phyloP scores from a whole-genome alignment of 2,797 vertebrate species.

The Saguinus oedipus region DNA sequence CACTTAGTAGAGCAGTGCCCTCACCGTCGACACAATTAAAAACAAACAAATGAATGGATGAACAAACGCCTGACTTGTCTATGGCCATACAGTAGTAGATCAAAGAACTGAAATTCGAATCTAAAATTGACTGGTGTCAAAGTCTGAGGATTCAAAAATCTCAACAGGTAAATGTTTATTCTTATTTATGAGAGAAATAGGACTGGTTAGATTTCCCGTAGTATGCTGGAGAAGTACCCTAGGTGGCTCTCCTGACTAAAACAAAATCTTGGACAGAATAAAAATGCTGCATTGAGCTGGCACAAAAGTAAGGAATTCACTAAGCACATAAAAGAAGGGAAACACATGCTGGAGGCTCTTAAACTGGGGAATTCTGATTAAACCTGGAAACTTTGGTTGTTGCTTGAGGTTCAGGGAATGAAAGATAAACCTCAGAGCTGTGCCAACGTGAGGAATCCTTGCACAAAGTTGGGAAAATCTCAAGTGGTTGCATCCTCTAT shows the following conservation, averaged over 20 bases:
- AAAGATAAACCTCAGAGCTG: not conserved
- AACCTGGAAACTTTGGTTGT: not conserved
- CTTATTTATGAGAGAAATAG: slow-evolving; percentile 29
- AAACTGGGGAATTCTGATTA: not conserved
- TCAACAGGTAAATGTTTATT: slow-evolving; percentile 45
- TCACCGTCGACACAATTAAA: not conserved
- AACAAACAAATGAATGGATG: not conserved
- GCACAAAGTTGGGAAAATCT: not conserved
- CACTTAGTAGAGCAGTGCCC: not conserved
- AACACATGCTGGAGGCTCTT: not conserved
- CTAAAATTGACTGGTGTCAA: slow-evolving; percentile 37
- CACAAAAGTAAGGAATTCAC: slow-evolving; percentile 15
- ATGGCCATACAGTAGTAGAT: not conserved
- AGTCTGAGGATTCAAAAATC: slow-evolving; percentile 32
- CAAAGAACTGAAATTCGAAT: not conserved
- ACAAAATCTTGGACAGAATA: slow-evolving; percentile 25
- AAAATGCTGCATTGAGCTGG: not conserved
- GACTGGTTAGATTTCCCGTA: not conserved
- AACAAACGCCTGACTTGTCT: not conserved
- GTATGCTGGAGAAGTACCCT: not conserved
- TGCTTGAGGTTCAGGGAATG: not conserved
- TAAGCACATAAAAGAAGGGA: not conserved
- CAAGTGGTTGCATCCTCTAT: not conserved
- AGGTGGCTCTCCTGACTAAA: not conserved
- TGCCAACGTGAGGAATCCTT: not conserved